Conservation (phyloP, 1,140 invertebrate genomes). For the Caenorhabditis elegans region DNA sequence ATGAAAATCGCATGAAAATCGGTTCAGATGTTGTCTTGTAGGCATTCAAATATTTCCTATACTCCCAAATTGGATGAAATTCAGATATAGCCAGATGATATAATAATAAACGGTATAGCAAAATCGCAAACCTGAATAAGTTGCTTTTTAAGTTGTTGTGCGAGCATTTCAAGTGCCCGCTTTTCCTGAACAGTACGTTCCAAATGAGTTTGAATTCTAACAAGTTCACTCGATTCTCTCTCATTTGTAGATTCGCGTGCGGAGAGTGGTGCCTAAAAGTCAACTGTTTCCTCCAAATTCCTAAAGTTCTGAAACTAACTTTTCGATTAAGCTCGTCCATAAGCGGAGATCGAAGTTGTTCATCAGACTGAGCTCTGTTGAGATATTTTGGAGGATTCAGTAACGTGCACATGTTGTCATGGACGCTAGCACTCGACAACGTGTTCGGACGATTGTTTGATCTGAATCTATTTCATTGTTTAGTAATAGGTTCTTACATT, state of each 20-base stretch:
- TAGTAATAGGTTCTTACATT: not conserved
- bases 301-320: not conserved
- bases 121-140: slow-evolving; percentile 53
- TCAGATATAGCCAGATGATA: no score
- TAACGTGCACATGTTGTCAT: slow-evolving; percentile 47
- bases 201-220: slow-evolving; percentile 49
- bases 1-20: no score
- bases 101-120: no score
- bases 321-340: slow-evolving; percentile 26
- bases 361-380: slow-evolving; percentile 48
- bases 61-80: no score
- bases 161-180: slow-evolving; percentile 50
- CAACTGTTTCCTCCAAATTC: not conserved
- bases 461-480: not conserved
- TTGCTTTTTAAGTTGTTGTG: slow-evolving; percentile 49
- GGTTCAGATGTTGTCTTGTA: no score
- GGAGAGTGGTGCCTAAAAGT: slow-evolving; percentile 35
- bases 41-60: no score
- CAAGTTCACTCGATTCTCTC: slow-evolving; percentile 34
- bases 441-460: not conserved
- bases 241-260: slow-evolving; percentile 37
- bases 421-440: slow-evolving; percentile 29
- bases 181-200: slow-evolving; percentile 55
- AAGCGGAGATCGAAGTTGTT: slow-evolving; percentile 35
- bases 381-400: slow-evolving; percentile 39